Conservation (phyloP, 53 echinoderm and acorn worm species). For the Stichopus horrens region DNA sequence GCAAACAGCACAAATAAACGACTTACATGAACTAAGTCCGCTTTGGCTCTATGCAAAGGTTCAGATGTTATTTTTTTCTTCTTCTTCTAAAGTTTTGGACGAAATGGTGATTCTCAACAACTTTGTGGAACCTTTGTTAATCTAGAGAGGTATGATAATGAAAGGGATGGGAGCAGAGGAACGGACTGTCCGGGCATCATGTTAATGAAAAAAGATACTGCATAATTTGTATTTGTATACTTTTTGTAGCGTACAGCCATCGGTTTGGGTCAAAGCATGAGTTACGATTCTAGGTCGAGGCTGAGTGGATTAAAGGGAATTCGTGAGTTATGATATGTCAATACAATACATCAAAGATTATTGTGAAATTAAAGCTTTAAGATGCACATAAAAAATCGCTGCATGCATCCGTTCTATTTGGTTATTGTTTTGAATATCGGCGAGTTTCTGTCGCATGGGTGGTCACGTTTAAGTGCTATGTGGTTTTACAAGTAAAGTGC, state of each 20-base stretch:
- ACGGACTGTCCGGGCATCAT: too few relatives aligned
- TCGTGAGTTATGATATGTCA: constrained; percentile 37
- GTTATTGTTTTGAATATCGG: neutral
- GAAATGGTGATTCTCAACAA: too few relatives aligned
- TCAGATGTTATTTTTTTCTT: too few relatives aligned
- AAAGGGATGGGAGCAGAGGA: too few relatives aligned
- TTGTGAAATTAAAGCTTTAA: constrained; percentile 41
- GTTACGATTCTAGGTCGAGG: neutral
- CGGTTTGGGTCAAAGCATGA: neutral
- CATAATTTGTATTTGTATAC: too few relatives aligned
- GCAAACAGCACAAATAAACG: constrained; percentile 44
- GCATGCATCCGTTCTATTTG: neutral
- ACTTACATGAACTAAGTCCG: neutral
- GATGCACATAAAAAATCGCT: neutral
- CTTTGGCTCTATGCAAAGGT: neutral
- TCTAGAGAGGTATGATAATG: too few relatives aligned
- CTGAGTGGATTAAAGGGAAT: constrained; percentile 28
- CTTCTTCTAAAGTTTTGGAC: too few relatives aligned
- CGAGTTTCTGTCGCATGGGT: constrained; percentile 19
- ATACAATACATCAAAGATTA: constrained; percentile 45
- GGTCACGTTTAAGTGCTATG: neutral
- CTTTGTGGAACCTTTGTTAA: too few relatives aligned
- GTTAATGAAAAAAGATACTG: too few relatives aligned
- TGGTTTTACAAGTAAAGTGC: constrained; percentile 6
- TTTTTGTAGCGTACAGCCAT: too few relatives aligned